Evolutionary conservation across 1,140 invertebrate genomes (phyloP).

Genomic region (Saccostrea glomerata): DNA sequence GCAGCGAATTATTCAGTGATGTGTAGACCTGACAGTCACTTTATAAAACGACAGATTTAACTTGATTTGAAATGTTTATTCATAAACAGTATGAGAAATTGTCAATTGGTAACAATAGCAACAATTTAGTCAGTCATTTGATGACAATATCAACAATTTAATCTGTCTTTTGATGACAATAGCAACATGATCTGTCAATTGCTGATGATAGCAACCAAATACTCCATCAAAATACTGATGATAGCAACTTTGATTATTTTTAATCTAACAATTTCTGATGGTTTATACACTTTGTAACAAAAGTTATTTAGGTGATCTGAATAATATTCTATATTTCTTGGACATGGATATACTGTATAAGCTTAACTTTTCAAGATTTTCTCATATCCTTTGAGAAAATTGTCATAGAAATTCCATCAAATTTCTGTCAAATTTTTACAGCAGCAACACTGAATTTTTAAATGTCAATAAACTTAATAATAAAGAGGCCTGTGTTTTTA

Average conservation of each 20-base stretch:
- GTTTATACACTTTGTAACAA: slow-evolving; percentile 30
- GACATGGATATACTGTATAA: slow-evolving; percentile 56
- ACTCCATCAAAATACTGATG: slow-evolving; percentile 15
- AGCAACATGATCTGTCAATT: slow-evolving; percentile 13
- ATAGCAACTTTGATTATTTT: slow-evolving; percentile 14
- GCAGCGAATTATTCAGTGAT: neutral
- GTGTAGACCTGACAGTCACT: neutral
- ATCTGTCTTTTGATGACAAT: slow-evolving; percentile 9
- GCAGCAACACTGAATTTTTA: neutral
- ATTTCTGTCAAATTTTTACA: neutral
- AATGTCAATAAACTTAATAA: neutral
- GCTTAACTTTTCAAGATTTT: slow-evolving; percentile 59
- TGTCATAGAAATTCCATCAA: neutral
- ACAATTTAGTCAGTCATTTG: neutral
- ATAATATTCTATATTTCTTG: slow-evolving; percentile 26
- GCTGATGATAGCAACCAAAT: slow-evolving; percentile 11
- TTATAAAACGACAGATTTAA: neutral
- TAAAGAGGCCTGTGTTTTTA: neutral
- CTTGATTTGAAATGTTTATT: neutral
- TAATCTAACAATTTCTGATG: neutral
- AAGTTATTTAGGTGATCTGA: neutral
- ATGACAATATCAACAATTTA: slow-evolving; percentile 8
- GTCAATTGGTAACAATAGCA: too few species aligned
- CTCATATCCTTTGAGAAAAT: neutral
- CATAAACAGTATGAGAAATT: too few species aligned